phyloP scores from a whole-genome alignment of 2,113 vertebrate species.

The Sula dactylatra region DNA sequence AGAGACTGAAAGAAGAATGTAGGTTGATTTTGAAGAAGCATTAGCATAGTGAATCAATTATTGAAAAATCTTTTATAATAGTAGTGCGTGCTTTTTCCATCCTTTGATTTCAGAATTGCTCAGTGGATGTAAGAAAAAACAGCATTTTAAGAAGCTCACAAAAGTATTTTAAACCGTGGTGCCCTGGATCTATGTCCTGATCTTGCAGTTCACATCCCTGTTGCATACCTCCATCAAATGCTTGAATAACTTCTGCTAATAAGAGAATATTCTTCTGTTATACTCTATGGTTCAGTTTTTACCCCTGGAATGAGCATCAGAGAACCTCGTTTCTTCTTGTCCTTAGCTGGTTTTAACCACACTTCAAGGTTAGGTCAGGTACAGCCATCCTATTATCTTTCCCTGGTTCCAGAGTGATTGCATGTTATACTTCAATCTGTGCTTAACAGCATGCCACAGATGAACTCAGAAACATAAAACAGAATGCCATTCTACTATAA shows the following conservation, averaged over 20 bases:
- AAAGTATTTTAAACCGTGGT: not conserved
- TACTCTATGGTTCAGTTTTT: not conserved
- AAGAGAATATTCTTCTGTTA: not conserved
- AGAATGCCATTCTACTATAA: not conserved
- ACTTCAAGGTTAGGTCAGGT: slow-evolving; percentile 36
- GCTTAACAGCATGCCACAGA: not conserved
- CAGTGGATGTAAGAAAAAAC: not conserved
- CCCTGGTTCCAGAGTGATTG: not conserved
- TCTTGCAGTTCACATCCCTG: not conserved
- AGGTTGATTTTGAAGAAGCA: not conserved
- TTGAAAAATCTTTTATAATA: not conserved
- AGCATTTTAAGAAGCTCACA: slow-evolving; percentile 6
- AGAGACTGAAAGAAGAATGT: not conserved
- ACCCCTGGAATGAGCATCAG: not conserved
- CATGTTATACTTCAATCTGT: not conserved
- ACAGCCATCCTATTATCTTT: not conserved
- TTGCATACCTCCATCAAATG: not conserved
- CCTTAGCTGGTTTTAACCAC: not conserved
- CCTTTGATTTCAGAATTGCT: not conserved
- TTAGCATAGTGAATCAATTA: slow-evolving; percentile 22
- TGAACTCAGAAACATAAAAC: slow-evolving; percentile 1
- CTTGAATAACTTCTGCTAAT: not conserved
- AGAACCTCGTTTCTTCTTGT: not conserved
- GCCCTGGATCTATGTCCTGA: slow-evolving; percentile 14
- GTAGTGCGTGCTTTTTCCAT: not conserved